These are phyloP conservation scores for Piscicola geometra DNA, from an alignment of 2,888 invertebrate species.

Conservation along the genomic window DNA sequence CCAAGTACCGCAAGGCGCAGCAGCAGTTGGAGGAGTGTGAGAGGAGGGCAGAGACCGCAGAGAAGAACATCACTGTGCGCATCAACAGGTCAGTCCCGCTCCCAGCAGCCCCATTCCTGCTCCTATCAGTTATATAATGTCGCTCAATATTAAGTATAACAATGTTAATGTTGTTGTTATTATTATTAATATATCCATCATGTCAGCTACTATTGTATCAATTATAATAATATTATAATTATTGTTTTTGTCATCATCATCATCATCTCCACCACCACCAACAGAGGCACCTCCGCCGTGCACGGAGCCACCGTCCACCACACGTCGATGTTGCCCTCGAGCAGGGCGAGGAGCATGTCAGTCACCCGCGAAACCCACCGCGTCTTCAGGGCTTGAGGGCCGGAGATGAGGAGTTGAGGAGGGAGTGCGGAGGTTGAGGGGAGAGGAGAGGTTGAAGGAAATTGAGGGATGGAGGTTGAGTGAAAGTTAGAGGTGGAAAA, in stretches of 20 bases:
- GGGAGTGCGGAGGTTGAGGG: too few species aligned
- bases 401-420: not conserved
- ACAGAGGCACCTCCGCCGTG: constrained; percentile 19
- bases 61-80: constrained; percentile 51
- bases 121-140: too few species aligned
- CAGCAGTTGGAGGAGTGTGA: constrained; percentile 54
- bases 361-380: constrained; percentile 52
- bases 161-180: too few species aligned
- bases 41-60: constrained; percentile 53
- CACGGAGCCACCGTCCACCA: constrained; percentile 26
- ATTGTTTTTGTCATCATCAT: too few species aligned
- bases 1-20: constrained; percentile 56
- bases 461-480: too few species aligned
- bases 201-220: too few species aligned
- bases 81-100: too few species aligned
- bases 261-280: constrained; percentile 47
- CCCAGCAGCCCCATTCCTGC: constrained; percentile 3
- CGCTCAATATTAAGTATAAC: too few species aligned
- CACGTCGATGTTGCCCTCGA: constrained; percentile 4
- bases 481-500: too few species aligned
- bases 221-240: too few species aligned
- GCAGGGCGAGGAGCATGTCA: constrained; percentile 52
- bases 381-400: constrained; percentile 44
- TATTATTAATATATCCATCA: too few species aligned
- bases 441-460: too few species aligned